phyloP scores from a whole-genome alignment of 2,888 invertebrate species.

The Heteromyza rotundicornis region DNA sequence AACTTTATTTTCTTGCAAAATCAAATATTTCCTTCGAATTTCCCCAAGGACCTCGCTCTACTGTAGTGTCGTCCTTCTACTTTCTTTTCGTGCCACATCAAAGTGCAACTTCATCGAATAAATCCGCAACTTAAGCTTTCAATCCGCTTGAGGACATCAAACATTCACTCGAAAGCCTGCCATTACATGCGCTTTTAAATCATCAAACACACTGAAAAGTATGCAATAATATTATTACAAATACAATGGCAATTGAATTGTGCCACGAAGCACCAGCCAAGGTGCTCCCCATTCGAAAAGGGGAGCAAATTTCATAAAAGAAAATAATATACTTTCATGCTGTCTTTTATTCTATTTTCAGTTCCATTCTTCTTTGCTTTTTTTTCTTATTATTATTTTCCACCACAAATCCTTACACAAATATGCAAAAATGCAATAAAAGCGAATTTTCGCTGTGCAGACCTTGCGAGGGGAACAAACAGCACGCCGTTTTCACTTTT shows the following conservation, averaged over 20 bases:
- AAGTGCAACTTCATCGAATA: conserved; percentile 43
- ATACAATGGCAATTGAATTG: conserved; percentile 37
- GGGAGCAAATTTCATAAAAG: not conserved
- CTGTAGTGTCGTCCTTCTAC: conserved; percentile 35
- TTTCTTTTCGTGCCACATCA: conserved; percentile 38
- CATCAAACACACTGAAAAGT: conserved; percentile 37
- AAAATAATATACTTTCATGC: not conserved
- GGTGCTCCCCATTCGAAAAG: not conserved
- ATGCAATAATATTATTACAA: conserved; percentile 39
- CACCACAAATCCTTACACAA: not conserved
- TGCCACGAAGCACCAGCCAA: not conserved
- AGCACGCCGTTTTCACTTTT: not conserved
- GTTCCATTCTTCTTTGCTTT: no score
- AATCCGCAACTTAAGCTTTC: conserved; percentile 40
- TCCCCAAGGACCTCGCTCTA: conserved; percentile 29
- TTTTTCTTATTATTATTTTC: not conserved
- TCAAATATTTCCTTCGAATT: no score
- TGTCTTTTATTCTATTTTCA: no score
- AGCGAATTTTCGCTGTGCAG: not conserved
- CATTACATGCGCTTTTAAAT: conserved; percentile 26
- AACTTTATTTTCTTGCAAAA: no score
- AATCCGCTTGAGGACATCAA: conserved; percentile 28
- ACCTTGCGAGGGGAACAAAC: not conserved
- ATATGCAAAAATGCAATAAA: conserved; percentile 4
- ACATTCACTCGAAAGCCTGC: not conserved